phyloP scores from a whole-genome alignment of 2,888 invertebrate genomes.

The Blastobasis adustella region DNA sequence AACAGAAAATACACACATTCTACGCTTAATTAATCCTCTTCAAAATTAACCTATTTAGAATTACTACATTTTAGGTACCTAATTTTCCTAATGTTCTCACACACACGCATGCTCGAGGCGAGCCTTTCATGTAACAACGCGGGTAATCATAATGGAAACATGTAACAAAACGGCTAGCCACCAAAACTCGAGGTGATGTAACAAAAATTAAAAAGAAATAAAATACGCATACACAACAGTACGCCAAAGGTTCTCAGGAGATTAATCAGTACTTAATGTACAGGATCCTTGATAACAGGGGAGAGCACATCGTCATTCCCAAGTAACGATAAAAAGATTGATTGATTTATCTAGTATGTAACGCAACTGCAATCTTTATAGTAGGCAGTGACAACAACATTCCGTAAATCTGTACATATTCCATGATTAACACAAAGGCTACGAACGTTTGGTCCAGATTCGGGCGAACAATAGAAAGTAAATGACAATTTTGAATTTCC shows the following conservation, averaged over 20 bases:
- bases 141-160: conserved; percentile 30
- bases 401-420: conserved; percentile 33
- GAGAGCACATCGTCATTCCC: conserved; percentile 1
- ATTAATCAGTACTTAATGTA: neutral
- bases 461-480: conserved; percentile 21
- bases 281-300: neutral
- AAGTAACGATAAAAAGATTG: conserved; percentile 20
- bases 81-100: conserved; percentile 54
- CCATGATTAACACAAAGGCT: conserved; percentile 13
- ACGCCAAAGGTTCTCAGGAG: too few species aligned
- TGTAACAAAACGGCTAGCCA: neutral
- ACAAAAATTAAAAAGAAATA: conserved; percentile 20
- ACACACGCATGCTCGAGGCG: conserved; percentile 39
- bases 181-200: conserved; percentile 26
- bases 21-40: conserved; percentile 50
- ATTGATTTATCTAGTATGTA: conserved; percentile 27
- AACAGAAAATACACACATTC: conserved; percentile 70
- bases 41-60: conserved; percentile 62
- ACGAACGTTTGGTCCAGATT: conserved; percentile 48
- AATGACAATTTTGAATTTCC: conserved; percentile 24
- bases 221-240: too few species aligned
- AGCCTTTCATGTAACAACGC: conserved; percentile 37
- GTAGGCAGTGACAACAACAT: conserved; percentile 37
- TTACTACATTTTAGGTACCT: conserved; percentile 64
- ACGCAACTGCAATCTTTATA: conserved; percentile 8